These are phyloP conservation scores for Sinodicranocentrus sp. DNA, from an alignment of 2,888 invertebrate genomes.

Conservation along the genomic window DNA sequence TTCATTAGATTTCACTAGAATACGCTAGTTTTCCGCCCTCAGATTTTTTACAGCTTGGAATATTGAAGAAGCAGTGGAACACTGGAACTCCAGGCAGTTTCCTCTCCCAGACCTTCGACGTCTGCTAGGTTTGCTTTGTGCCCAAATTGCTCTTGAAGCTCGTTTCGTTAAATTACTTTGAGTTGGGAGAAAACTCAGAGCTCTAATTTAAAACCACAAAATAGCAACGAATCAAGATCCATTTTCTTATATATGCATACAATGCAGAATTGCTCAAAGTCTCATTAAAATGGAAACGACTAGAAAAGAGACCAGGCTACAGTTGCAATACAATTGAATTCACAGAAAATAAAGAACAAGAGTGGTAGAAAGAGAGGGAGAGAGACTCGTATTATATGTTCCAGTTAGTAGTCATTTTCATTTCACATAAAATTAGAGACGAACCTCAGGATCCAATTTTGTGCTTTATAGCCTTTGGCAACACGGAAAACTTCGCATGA, in stretches of 20 bases:
- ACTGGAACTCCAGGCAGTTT: conserved; percentile 49
- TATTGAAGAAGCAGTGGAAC: conserved; percentile 30
- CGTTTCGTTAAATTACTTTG: conserved; percentile 51
- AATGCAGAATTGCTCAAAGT: background rate
- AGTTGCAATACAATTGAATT: too few relatives aligned
- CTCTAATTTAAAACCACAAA: conserved; percentile 43
- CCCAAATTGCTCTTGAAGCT: conserved; percentile 50
- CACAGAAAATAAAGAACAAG: too few relatives aligned
- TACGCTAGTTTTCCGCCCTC: too few relatives aligned
- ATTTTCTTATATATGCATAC: conserved; percentile 44
- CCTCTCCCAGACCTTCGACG: conserved; percentile 41
- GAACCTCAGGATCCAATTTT: conserved; percentile 71
- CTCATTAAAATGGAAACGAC: background rate
- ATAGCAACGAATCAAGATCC: conserved; percentile 20
- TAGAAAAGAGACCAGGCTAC: too few relatives aligned
- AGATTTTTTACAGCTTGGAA: conserved; percentile 35
- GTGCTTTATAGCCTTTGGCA: conserved; percentile 64
- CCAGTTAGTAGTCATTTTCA: conserved; percentile 43
- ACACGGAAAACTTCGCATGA: conserved; percentile 67
- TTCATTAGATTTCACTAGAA: too few relatives aligned
- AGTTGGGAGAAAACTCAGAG: conserved; percentile 38
- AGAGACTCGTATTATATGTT: too few relatives aligned
- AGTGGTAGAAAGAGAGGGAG: background rate
- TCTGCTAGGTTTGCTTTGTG: conserved; percentile 40
- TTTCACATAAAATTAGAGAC: conserved; percentile 65